phyloP scores from a whole-genome alignment of 2,113 vertebrate genomes.

The Podilymbus podiceps region DNA sequence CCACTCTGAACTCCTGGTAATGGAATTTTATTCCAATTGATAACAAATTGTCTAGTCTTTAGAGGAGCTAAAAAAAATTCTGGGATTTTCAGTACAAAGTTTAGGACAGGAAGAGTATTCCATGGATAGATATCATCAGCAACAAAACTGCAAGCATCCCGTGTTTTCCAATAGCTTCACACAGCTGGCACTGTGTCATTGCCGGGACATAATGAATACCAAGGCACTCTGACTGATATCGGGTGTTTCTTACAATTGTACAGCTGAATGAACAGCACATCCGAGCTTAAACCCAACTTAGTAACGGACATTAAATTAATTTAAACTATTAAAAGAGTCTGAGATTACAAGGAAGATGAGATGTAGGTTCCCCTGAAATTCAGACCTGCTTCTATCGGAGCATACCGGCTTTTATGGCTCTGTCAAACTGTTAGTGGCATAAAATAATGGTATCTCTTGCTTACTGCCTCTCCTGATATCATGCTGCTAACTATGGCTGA shows the following conservation, averaged over 20 bases:
- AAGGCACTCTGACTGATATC: constrained; percentile 35
- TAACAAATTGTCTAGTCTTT: constrained; percentile 26
- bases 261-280: constrained; percentile 1
- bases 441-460: background rate
- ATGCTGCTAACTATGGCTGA: background rate
- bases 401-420: background rate
- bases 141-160: constrained; percentile 40
- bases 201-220: constrained; percentile 25
- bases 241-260: constrained; percentile 54
- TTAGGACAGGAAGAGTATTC: constrained; percentile 54
- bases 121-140: constrained; percentile 25
- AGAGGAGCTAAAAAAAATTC: constrained; percentile 55
- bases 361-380: background rate
- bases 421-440: background rate
- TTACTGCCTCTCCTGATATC: background rate
- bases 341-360: background rate
- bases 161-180: constrained; percentile 61
- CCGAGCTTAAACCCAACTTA: background rate
- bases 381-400: background rate
- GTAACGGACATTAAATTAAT: constrained; percentile 59
- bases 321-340: background rate
- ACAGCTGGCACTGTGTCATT: constrained; percentile 59
- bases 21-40: constrained; percentile 54
- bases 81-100: constrained; percentile 47
- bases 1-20: background rate